Conservation (phyloP, 2,113 vertebrate genomes). For the Camelus dromedarius region DNA sequence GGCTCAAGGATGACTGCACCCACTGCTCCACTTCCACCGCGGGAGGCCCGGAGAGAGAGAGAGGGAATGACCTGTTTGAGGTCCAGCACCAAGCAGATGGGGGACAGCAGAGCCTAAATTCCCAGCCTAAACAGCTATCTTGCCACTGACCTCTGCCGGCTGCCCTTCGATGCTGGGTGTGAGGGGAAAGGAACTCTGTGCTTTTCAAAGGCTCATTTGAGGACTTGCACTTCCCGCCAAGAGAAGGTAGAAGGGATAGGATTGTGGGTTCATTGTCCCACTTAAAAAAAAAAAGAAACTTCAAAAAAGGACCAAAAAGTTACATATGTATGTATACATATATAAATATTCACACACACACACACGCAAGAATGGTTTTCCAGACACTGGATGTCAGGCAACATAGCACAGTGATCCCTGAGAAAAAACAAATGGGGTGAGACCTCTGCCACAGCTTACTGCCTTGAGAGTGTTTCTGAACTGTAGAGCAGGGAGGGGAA, state of each 20-base stretch:
- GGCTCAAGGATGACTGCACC: neutral
- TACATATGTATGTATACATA: too few species aligned
- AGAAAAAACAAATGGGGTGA: neutral
- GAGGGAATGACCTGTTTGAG: rapidly evolving
- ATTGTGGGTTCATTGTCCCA: neutral
- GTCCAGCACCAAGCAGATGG: neutral
- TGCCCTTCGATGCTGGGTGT: too few species aligned
- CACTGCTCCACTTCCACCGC: neutral
- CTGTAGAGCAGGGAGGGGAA: neutral
- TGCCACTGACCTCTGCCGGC: too few species aligned
- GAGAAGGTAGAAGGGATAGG: neutral
- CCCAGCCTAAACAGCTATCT: neutral
- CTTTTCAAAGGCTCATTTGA: neutral
- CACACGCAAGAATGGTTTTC: neutral
- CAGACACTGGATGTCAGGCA: neutral
- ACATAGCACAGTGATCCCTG: neutral
- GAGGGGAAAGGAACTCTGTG: neutral
- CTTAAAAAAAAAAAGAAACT: neutral
- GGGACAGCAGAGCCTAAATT: neutral
- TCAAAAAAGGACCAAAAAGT: too few species aligned
- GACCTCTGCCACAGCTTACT: neutral
- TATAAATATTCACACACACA: too few species aligned
- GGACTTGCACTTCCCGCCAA: neutral
- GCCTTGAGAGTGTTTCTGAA: neutral
- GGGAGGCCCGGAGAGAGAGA: neutral